Conservation (phyloP, 2,888 invertebrate species). For the Tenodera sinensis region DNA sequence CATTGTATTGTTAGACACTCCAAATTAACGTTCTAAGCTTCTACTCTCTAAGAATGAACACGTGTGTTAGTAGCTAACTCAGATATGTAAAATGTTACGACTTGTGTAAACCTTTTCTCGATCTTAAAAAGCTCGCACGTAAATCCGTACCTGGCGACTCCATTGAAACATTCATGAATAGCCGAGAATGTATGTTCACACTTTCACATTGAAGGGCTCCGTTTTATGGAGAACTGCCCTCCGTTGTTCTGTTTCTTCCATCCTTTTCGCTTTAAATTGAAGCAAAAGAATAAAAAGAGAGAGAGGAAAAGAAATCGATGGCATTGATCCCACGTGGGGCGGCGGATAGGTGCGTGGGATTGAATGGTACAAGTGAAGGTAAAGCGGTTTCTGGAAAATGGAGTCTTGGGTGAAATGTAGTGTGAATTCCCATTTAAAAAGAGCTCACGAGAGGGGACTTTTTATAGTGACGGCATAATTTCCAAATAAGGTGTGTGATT, state of each 20-base stretch:
- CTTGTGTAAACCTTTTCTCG: background rate
- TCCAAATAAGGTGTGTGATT: background rate
- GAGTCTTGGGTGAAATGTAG: background rate
- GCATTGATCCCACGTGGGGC: background rate
- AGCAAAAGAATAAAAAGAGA: background rate
- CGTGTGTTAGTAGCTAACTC: too few species aligned
- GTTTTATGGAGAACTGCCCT: background rate
- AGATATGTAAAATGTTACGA: background rate
- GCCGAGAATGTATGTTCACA: background rate
- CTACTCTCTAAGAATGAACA: too few species aligned
- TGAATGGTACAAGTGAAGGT: background rate
- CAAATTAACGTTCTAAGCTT: too few species aligned
- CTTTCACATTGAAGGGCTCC: background rate
- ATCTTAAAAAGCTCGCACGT: background rate
- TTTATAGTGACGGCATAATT: background rate
- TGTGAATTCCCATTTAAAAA: background rate
- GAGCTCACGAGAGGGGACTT: background rate
- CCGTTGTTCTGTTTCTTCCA: background rate
- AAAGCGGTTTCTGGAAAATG: background rate
- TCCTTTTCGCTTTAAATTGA: background rate
- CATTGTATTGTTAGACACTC: too few species aligned
- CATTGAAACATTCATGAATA: constrained; percentile 6
- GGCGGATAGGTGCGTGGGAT: background rate
- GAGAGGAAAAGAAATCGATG: background rate
- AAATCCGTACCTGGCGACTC: background rate